Conservation (phyloP, 1,140 invertebrate genomes). For the Nautilus pompilius region DNA sequence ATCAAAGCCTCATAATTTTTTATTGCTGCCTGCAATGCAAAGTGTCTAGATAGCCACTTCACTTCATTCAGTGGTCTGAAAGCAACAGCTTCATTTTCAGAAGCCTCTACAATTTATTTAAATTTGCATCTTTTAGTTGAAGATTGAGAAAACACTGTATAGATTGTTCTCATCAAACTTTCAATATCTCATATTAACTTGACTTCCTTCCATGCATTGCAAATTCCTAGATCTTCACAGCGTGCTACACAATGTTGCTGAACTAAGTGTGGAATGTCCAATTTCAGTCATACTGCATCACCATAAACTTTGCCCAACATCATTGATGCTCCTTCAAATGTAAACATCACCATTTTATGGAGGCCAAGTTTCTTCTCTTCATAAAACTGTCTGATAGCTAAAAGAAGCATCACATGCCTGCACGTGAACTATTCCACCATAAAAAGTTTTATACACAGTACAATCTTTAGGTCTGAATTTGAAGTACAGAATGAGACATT, state of each 20-base stretch:
- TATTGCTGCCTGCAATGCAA: not conserved
- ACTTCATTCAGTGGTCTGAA: not conserved
- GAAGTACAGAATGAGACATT: not conserved
- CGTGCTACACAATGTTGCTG: not conserved
- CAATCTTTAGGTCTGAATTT: not conserved
- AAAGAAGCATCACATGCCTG: not conserved
- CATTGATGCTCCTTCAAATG: not conserved
- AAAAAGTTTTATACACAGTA: not conserved
- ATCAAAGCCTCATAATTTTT: not conserved
- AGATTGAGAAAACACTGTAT: not conserved
- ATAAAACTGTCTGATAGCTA: not conserved
- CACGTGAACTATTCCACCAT: not conserved
- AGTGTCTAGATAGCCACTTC: not conserved
- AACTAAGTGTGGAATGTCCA: not conserved
- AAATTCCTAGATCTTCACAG: not conserved
- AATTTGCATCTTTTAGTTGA: not conserved
- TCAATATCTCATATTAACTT: not conserved
- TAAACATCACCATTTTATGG: not conserved
- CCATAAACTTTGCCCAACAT: not conserved
- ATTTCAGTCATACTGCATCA: not conserved
- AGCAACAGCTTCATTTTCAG: not conserved
- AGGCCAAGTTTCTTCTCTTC: not conserved
- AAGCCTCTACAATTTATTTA: not conserved
- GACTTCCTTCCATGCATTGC: not conserved
- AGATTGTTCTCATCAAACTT: not conserved